phyloP scores from a whole-genome alignment of 53 echinoderm and acorn worm species.

The Actinopyga echinites region DNA sequence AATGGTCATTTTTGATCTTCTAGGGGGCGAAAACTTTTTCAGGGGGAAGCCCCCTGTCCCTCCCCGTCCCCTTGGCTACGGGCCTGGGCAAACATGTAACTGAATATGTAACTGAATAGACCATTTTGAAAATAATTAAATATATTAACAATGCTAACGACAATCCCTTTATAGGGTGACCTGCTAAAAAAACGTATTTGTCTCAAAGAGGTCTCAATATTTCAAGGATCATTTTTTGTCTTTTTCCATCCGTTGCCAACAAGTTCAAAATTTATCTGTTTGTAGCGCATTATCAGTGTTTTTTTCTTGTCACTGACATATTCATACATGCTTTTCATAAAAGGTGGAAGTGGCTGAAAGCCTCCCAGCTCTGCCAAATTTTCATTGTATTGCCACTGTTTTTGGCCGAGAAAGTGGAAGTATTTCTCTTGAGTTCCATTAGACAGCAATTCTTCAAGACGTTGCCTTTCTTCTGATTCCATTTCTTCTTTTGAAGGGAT shows the following conservation, averaged over 20 bases:
- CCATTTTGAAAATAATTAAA: too few species aligned
- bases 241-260: conserved; percentile 43
- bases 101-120: too few species aligned
- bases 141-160: too few species aligned
- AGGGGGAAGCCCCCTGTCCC: too few species aligned
- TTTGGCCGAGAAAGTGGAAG: conserved; percentile 54
- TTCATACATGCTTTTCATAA: conserved; percentile 55
- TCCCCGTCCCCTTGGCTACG: too few species aligned
- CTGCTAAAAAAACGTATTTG: too few species aligned
- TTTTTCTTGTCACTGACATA: conserved; percentile 21
- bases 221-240: too few species aligned
- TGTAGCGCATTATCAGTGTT: conserved; percentile 57
- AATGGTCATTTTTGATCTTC: too few species aligned
- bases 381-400: conserved; percentile 76
- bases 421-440: conserved; percentile 57
- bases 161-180: too few species aligned
- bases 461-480: conserved; percentile 54
- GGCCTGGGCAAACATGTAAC: too few species aligned
- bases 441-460: conserved; percentile 31
- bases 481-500: conserved; percentile 71
- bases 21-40: too few species aligned
- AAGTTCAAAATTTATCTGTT: conserved; percentile 58
- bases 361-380: conserved; percentile 43
- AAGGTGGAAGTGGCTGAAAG: conserved; percentile 10
- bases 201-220: too few species aligned